A percentile compares a stretch with the other conserved stretches of the same genome.
These are phyloP conservation scores for Glaucopsyche alexis DNA, from an alignment of 2,888 invertebrate genomes.

Conservation along the genomic window DNA sequence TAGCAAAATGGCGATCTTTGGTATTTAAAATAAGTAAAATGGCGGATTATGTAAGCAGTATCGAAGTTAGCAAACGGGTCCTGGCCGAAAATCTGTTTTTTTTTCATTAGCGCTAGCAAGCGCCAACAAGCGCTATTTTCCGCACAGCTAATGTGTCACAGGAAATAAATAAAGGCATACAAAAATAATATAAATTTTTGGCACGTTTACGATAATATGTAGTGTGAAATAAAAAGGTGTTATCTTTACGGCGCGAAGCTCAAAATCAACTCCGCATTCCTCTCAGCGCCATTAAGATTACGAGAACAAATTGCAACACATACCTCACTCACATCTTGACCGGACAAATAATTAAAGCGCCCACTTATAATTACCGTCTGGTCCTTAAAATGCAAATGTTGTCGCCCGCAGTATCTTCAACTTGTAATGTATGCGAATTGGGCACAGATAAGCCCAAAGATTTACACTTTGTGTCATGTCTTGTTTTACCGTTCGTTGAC, in stretches of 20 bases:
- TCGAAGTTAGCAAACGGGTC: too few species aligned
- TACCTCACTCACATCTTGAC: constrained; percentile 61
- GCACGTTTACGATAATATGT: constrained; percentile 1
- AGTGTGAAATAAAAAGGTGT: constrained; percentile 1
- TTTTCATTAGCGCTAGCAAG: too few species aligned
- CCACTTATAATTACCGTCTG: constrained; percentile 69
- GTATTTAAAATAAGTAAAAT: too few species aligned
- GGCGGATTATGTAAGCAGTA: too few species aligned
- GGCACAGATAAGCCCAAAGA: constrained; percentile 69
- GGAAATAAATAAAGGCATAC: too few species aligned
- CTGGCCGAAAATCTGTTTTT: too few species aligned
- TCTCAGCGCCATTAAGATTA: constrained; percentile 59
- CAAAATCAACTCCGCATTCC: constrained; percentile 45
- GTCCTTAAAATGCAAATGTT: constrained; percentile 75
- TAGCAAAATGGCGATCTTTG: too few species aligned
- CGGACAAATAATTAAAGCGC: constrained; percentile 50
- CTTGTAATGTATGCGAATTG: constrained; percentile 58
- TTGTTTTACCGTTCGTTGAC: constrained; percentile 62
- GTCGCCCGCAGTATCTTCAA: constrained; percentile 63
- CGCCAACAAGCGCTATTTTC: too few species aligned
- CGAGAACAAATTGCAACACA: constrained; percentile 69
- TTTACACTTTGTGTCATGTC: constrained; percentile 68
- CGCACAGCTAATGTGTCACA: too few species aligned
- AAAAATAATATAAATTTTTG: background rate
- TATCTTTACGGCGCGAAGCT: constrained; percentile 14